These are phyloP conservation scores for Athalia circularis DNA, from an alignment of 2,888 invertebrate genomes.

Conservation along the genomic window DNA sequence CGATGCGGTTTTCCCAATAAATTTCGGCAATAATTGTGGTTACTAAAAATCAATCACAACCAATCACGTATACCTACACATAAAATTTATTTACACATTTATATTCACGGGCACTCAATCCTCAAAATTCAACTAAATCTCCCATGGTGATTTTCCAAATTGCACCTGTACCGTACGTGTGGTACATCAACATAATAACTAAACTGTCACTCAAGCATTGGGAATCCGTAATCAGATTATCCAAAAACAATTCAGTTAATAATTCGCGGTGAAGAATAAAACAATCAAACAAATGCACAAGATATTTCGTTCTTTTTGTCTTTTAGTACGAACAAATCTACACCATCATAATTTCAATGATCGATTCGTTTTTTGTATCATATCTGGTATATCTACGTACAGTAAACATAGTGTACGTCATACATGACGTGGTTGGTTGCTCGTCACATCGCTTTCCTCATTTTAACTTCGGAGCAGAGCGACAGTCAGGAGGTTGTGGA, in stretches of 20 bases:
- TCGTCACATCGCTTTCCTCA: not conserved
- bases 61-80: not conserved
- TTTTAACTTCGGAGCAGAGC: not conserved
- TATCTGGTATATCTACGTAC: too few relatives aligned
- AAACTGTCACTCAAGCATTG: too few relatives aligned
- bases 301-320: not conserved
- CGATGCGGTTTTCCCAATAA: conserved; percentile 23
- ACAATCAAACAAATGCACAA: not conserved
- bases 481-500: not conserved
- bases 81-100: not conserved
- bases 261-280: too few relatives aligned
- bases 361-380: too few relatives aligned
- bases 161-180: too few relatives aligned
- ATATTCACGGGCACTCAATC: not conserved
- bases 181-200: too few relatives aligned
- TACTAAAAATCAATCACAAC: conserved; percentile 18
- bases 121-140: not conserved
- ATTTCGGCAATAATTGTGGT: conserved; percentile 19
- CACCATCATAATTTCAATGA: too few relatives aligned
- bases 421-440: too few relatives aligned
- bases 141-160: too few relatives aligned
- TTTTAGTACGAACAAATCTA: too few relatives aligned
- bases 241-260: too few relatives aligned
- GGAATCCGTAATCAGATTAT: too few relatives aligned
- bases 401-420: not conserved